phyloP scores from a whole-genome alignment of 2,888 invertebrate species.

The Thecophora atra region DNA sequence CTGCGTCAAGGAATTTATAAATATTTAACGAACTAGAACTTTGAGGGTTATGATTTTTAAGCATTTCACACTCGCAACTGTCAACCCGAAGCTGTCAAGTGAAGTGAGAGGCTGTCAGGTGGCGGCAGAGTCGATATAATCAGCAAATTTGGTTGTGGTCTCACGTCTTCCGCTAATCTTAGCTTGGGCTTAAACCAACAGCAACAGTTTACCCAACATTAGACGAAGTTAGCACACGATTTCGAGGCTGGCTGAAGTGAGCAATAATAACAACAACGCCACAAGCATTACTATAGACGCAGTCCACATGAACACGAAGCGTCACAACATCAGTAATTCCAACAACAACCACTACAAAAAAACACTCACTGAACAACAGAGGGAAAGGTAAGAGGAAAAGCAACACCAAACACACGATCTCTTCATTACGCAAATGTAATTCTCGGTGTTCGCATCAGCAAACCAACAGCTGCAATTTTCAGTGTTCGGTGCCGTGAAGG shows the following conservation, averaged over 20 bases:
- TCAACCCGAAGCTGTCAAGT: no score
- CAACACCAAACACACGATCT: not conserved
- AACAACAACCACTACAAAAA: not conserved
- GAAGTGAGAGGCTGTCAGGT: no score
- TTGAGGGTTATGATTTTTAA: no score
- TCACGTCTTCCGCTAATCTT: no score
- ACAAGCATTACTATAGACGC: not conserved
- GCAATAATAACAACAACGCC: slow-evolving; percentile 5
- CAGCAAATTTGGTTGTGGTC: no score
- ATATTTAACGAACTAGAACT: no score
- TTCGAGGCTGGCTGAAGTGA: not conserved
- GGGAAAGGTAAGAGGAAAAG: not conserved
- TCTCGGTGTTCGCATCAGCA: not conserved
- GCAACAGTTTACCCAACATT: not conserved
- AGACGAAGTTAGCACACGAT: not conserved
- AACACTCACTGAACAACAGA: not conserved
- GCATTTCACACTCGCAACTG: no score
- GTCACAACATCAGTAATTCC: not conserved
- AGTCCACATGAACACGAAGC: not conserved
- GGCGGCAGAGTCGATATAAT: no score
- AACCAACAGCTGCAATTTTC: no score
- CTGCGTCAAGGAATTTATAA: no score
- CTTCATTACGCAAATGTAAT: not conserved
- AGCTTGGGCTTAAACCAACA: no score
- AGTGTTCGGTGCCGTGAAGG: no score